Evolutionary conservation across 2,888 invertebrate genomes (phyloP).

Genomic region (Cylindroiulus punctatus): DNA sequence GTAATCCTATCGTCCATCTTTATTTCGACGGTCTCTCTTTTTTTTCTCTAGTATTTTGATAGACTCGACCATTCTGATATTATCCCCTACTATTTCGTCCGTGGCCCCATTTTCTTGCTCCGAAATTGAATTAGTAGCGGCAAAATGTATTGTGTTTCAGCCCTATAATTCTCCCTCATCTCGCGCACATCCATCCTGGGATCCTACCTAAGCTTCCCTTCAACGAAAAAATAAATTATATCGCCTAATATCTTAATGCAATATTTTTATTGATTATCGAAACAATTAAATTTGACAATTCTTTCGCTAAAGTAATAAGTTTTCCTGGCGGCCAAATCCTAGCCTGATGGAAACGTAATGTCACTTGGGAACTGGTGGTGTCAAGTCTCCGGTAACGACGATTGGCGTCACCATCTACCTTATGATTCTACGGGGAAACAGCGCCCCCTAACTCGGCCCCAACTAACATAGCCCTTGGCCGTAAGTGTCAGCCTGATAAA

Average conservation of each 20-base stretch:
- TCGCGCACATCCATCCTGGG: not conserved
- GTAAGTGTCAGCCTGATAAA: not conserved
- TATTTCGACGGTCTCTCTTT: slow-evolving; percentile 10
- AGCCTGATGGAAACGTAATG: slow-evolving; percentile 47
- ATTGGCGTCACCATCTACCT: slow-evolving; percentile 44
- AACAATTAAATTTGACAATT: slow-evolving; percentile 57
- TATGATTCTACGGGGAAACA: not conserved
- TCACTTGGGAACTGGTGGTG: slow-evolving; percentile 41
- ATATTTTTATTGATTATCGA: slow-evolving; percentile 57
- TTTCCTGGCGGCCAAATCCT: slow-evolving; percentile 50
- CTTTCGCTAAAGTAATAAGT: slow-evolving; percentile 54
- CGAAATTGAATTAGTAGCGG: slow-evolving; percentile 39
- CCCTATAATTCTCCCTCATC: not conserved
- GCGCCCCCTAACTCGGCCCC: not conserved
- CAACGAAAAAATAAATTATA: slow-evolving; percentile 53
- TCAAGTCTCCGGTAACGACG: slow-evolving; percentile 42
- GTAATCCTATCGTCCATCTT: slow-evolving; percentile 49
- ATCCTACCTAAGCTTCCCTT: slow-evolving; percentile 39
- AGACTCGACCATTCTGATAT: slow-evolving; percentile 20
- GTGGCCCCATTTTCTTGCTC: slow-evolving; percentile 8
- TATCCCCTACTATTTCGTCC: slow-evolving; percentile 31
- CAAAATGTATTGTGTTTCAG: slow-evolving; percentile 50
- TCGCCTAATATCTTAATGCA: slow-evolving; percentile 57
- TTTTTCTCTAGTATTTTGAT: slow-evolving; percentile 10
- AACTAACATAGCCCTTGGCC: not conserved